These are phyloP conservation scores for Crossocerus cetratus DNA, from an alignment of 2,888 invertebrate genomes.

Conservation along the genomic window DNA sequence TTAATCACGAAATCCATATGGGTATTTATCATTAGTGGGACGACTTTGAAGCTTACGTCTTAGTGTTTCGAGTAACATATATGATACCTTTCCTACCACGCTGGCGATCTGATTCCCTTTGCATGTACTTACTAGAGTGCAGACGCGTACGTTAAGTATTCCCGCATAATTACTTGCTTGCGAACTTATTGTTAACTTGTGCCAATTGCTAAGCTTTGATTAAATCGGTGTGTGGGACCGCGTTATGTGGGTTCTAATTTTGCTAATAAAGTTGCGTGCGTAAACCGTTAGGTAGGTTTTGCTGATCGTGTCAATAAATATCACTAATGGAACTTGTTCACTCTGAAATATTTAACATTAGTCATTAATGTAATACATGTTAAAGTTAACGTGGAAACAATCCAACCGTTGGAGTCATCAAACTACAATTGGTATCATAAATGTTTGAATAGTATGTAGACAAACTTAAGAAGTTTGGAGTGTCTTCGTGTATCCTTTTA, in stretches of 20 bases:
- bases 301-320: too few relatives aligned
- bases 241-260: neutral
- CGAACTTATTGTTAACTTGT: constrained; percentile 13
- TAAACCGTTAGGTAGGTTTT: too few relatives aligned
- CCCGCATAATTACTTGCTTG: neutral
- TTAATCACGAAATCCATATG: constrained; percentile 13
- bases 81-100: neutral
- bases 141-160: neutral
- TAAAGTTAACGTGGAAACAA: too few relatives aligned
- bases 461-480: too few relatives aligned
- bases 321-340: too few relatives aligned
- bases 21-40: constrained; percentile 7
- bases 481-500: too few relatives aligned
- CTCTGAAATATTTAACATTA: too few relatives aligned
- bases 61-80: neutral
- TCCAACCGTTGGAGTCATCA: too few relatives aligned
- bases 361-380: too few relatives aligned
- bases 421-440: too few relatives aligned
- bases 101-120: neutral
- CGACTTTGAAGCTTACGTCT: constrained; percentile 12
- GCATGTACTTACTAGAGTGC: neutral
- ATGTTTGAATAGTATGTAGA: too few relatives aligned
- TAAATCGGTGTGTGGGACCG: neutral
- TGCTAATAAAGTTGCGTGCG: neutral
- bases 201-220: constrained; percentile 6